Percentiles rank a stretch among this genome's conserved stretches.
Evolutionary conservation across 2,113 vertebrate genomes (phyloP).

Genomic region (Percopsis transmontana): DNA sequence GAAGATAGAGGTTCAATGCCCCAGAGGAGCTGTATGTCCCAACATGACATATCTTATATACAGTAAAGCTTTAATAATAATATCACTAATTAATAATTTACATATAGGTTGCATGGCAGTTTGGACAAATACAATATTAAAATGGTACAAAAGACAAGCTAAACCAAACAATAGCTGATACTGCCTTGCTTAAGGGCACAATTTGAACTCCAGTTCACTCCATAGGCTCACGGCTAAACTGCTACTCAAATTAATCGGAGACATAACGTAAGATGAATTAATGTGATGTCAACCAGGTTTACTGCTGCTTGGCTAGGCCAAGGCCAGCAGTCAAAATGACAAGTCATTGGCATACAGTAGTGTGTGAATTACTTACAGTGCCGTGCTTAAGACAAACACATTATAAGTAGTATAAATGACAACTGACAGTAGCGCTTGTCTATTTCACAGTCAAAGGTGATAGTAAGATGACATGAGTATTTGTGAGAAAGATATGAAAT

Average conservation of each 20-base stretch:
- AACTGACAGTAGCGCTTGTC: slow-evolving; percentile 56
- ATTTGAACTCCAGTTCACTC: slow-evolving; percentile 3
- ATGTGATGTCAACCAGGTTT: slow-evolving; percentile 33
- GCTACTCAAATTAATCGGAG: slow-evolving; percentile 28
- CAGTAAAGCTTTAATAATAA: too few species aligned
- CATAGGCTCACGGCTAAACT: slow-evolving; percentile 40
- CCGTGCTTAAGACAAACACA: not conserved
- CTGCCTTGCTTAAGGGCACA: slow-evolving; percentile 59
- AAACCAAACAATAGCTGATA: slow-evolving; percentile 30
- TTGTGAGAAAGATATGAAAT: slow-evolving; percentile 9
- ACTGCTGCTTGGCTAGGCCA: slow-evolving; percentile 29
- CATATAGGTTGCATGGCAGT: too few species aligned
- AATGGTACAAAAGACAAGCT: not conserved
- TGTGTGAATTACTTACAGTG: too few species aligned
- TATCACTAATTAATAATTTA: too few species aligned
- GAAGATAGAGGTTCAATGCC: slow-evolving; percentile 26
- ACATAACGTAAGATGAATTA: slow-evolving; percentile 40
- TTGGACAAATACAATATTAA: slow-evolving; percentile 14
- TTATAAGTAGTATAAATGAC: slow-evolving; percentile 51
- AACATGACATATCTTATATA: slow-evolving; percentile 8
- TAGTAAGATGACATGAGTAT: slow-evolving; percentile 44
- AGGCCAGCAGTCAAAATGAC: not conserved
- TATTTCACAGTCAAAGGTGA: slow-evolving; percentile 60
- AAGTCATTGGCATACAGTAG: too few species aligned
- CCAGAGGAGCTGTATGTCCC: slow-evolving; percentile 18